These are phyloP conservation scores for Cyaniris semiargus DNA, from an alignment of 2,888 invertebrate species.

Conservation along the genomic window DNA sequence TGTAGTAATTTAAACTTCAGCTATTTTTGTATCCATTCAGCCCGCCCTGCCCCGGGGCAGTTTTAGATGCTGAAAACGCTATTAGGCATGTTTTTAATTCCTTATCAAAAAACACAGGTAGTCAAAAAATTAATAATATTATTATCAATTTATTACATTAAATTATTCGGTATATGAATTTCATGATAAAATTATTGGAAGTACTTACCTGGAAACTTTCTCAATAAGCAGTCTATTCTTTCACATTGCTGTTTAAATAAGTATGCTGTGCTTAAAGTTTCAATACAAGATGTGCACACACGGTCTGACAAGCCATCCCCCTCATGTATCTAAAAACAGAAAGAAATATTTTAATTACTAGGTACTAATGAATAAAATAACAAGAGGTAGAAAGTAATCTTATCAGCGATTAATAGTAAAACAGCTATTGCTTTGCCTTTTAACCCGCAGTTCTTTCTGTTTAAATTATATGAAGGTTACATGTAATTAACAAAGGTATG, in stretches of 20 bases:
- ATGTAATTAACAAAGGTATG: too few relatives aligned
- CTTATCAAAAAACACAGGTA: too few relatives aligned
- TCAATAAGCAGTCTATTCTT: conserved; percentile 61
- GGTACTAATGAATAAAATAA: too few relatives aligned
- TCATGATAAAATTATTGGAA: conserved; percentile 28
- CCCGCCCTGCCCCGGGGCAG: too few relatives aligned
- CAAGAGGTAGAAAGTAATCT: too few relatives aligned
- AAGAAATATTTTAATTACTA: conserved; percentile 13
- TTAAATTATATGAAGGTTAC: not conserved
- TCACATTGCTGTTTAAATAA: conserved; percentile 74
- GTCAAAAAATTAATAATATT: too few relatives aligned
- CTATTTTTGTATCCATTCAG: too few relatives aligned
- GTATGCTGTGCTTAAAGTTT: conserved; percentile 71
- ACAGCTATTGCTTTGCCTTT: not conserved
- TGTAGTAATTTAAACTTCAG: too few relatives aligned
- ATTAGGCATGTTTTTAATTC: too few relatives aligned
- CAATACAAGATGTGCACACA: conserved; percentile 71
- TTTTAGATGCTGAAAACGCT: too few relatives aligned
- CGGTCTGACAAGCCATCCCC: conserved; percentile 71
- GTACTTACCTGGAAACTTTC: conserved; percentile 65
- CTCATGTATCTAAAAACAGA: conserved; percentile 63
- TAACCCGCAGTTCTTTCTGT: not conserved
- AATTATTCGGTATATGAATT: not conserved
- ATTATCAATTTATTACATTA: not conserved
- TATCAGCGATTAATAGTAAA: not conserved